Percentiles rank a stretch among this genome's conserved stretches.
Conservation (phyloP, 2,888 invertebrate species). For the Protophormia terraenovae region DNA sequence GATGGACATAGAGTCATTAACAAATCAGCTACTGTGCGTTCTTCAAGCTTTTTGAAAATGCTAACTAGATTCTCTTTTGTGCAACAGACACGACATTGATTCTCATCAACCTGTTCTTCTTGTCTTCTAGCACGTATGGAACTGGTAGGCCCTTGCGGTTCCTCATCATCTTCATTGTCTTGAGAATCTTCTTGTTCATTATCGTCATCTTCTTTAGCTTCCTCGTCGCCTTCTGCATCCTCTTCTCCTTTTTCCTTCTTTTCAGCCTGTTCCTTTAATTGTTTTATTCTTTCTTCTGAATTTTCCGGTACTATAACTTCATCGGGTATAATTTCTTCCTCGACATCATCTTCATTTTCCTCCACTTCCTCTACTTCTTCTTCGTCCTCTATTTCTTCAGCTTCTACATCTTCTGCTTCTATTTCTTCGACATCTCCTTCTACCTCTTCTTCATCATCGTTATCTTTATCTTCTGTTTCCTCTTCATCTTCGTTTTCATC, state of each 20-base stretch:
- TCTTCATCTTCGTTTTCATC: slow-evolving; percentile 1
- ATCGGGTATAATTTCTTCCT: slow-evolving; percentile 63
- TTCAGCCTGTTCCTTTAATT: slow-evolving; percentile 64
- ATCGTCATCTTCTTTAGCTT: slow-evolving; percentile 14
- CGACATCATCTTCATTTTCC: slow-evolving; percentile 35
- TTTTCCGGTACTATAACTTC: slow-evolving; percentile 49
- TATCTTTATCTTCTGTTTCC: slow-evolving; percentile 3
- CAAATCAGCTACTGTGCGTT: slow-evolving; percentile 79
- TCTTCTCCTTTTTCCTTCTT: not conserved
- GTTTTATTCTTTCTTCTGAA: slow-evolving; percentile 20
- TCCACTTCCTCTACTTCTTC: slow-evolving; percentile 42
- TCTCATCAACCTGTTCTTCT: slow-evolving; percentile 75
- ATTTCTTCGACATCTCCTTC: slow-evolving; percentile 41
- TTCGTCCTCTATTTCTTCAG: slow-evolving; percentile 46
- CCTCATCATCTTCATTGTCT: slow-evolving; percentile 4
- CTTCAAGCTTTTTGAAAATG: slow-evolving; percentile 77
- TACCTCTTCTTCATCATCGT: slow-evolving; percentile 39
- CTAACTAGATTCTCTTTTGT: slow-evolving; percentile 75
- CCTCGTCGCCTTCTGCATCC: slow-evolving; percentile 33
- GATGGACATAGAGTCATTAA: slow-evolving; percentile 80
- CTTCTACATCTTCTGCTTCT: slow-evolving; percentile 36
- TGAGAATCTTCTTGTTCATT: slow-evolving; percentile 60
- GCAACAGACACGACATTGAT: slow-evolving; percentile 80
- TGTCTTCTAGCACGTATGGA: slow-evolving; percentile 66
- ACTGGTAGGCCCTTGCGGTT: slow-evolving; percentile 58